phyloP scores from a whole-genome alignment of 2,888 invertebrate species.

The Aporophyla lueneburgensis region DNA sequence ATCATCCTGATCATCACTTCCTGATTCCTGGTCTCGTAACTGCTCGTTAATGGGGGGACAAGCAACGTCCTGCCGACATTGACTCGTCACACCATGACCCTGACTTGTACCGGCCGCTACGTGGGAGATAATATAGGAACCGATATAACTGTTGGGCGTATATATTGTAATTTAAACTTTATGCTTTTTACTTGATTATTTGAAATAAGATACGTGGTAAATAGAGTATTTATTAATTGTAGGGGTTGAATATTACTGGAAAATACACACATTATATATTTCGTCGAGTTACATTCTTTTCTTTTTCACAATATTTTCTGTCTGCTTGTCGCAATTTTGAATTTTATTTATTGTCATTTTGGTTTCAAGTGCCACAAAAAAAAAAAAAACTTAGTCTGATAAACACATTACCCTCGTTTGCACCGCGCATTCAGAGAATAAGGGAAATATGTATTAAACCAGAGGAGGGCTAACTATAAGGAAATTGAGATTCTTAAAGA shows the following conservation, averaged over 20 bases:
- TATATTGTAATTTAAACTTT: constrained; percentile 4
- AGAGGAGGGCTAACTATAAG: constrained; percentile 1
- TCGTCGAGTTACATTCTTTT: no score
- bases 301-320: no score
- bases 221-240: neutral
- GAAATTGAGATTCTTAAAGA: constrained; percentile 18
- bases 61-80: constrained; percentile 33
- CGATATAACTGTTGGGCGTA: constrained; percentile 8
- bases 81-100: constrained; percentile 22
- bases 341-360: no score
- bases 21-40: constrained; percentile 8
- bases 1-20: constrained; percentile 5
- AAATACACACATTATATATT: no score
- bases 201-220: neutral
- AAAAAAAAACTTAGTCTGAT: no score
- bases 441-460: neutral
- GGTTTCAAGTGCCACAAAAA: no score
- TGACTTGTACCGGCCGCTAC: constrained; percentile 15
- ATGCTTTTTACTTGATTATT: neutral
- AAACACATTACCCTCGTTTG: no score
- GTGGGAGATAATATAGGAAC: constrained; percentile 5
- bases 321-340: no score
- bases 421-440: neutral
- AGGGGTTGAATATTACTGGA: neutral
- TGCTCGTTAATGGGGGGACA: neutral